A percentile compares a stretch with the other conserved stretches of the same genome.
Conservation (phyloP, 2,888 invertebrate genomes). For the Morpho deidamia region DNA sequence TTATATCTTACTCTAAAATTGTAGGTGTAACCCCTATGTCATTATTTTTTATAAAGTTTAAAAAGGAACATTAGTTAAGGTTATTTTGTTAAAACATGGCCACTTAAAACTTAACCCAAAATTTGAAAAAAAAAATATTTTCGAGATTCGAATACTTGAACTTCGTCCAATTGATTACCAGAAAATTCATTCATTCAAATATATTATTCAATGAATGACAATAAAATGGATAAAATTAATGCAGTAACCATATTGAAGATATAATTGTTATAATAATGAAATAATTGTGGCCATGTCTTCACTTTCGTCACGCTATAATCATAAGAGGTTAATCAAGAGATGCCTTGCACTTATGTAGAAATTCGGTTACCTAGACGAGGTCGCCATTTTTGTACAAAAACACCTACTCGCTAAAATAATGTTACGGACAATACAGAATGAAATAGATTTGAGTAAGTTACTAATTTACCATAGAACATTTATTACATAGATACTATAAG, state of each 20-base stretch:
- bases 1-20: neutral
- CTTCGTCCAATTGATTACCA: too few relatives aligned
- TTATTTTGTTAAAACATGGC: too few relatives aligned
- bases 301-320: constrained; percentile 3
- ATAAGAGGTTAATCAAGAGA: constrained; percentile 22
- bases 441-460: constrained; percentile 67
- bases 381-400: constrained; percentile 70
- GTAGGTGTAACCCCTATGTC: too few relatives aligned
- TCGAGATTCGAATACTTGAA: too few relatives aligned
- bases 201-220: too few relatives aligned
- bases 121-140: too few relatives aligned
- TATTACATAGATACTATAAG: constrained; percentile 62
- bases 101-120: too few relatives aligned
- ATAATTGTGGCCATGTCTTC: constrained; percentile 3
- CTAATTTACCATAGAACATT: constrained; percentile 74
- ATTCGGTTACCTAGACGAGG: constrained; percentile 78
- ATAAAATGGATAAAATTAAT: neutral
- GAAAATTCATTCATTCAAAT: too few relatives aligned
- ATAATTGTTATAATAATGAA: too few relatives aligned
- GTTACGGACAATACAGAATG: constrained; percentile 54
- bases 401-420: constrained; percentile 61
- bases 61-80: too few relatives aligned
- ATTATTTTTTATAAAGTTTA: too few relatives aligned
- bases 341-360: constrained; percentile 57
- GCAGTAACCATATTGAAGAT: neutral